Conservation (phyloP, 2,888 invertebrate species). For the Rhagophthalmus giganteus region DNA sequence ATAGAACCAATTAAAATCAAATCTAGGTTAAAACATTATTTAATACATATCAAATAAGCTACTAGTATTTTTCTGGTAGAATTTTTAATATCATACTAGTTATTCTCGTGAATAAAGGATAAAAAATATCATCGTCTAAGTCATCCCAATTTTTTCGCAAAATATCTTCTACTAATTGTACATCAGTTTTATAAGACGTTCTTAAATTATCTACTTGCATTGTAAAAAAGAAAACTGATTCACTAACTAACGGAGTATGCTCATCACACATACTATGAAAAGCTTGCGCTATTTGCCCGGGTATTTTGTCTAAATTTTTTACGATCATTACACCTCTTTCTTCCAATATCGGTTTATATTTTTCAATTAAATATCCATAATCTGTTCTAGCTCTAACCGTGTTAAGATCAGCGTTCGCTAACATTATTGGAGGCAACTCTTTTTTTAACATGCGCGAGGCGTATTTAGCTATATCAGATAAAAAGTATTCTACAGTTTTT, state of each 20-base stretch:
- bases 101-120: constrained; percentile 57
- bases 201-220: constrained; percentile 45
- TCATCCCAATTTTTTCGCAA: constrained; percentile 50
- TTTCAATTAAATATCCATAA: constrained; percentile 45
- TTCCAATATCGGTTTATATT: constrained; percentile 40
- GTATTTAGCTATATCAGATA: constrained; percentile 46
- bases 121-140: constrained; percentile 53
- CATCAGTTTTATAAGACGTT: constrained; percentile 34
- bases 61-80: constrained; percentile 35
- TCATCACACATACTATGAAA: constrained; percentile 64
- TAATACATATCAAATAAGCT: background rate
- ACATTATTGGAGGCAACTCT: constrained; percentile 36
- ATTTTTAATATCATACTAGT: constrained; percentile 50
- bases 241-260: constrained; percentile 54
- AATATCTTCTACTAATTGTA: constrained; percentile 47
- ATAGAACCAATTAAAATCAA: too few species aligned
- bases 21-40: background rate
- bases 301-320: constrained; percentile 48
- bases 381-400: constrained; percentile 40
- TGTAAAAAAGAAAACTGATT: constrained; percentile 55
- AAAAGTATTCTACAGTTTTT: constrained; percentile 39
- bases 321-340: constrained; percentile 48
- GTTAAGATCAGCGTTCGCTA: constrained; percentile 45
- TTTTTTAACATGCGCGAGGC: constrained; percentile 44
- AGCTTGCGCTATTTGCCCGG: constrained; percentile 54